Evolutionary conservation across 2,888 invertebrate species (phyloP).

Genomic region (Drosophila helvetica): DNA sequence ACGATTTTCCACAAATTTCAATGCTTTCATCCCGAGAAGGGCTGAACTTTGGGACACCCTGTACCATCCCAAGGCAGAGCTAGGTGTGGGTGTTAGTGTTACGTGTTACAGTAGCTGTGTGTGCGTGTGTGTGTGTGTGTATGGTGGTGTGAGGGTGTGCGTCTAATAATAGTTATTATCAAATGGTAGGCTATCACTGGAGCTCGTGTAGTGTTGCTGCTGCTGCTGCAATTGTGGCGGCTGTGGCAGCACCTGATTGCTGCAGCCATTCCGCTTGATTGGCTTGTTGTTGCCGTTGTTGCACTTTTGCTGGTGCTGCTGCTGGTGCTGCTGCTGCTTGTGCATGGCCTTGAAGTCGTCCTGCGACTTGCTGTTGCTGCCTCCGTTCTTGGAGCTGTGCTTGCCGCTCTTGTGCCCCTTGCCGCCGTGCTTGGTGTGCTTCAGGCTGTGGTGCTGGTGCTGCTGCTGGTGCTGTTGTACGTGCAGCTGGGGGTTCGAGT

Average conservation of each 20-base stretch:
- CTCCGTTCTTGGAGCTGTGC: conserved; percentile 60
- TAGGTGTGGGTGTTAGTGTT: conserved; percentile 2
- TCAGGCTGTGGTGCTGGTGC: conserved; percentile 80
- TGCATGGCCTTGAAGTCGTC: conserved; percentile 74
- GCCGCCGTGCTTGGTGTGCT: conserved; percentile 70
- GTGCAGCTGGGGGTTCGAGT: conserved; percentile 60
- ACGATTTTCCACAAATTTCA: background rate
- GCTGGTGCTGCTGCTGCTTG: conserved; percentile 64
- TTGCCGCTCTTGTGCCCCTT: conserved; percentile 65
- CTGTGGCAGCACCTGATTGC: conserved; percentile 60
- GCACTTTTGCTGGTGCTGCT: conserved; percentile 48
- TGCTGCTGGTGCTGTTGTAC: conserved; percentile 58
- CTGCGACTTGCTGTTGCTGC: conserved; percentile 65
- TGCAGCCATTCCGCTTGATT: conserved; percentile 59
- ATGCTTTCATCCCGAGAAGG: too few relatives aligned
- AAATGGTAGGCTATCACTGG: conserved; percentile 83
- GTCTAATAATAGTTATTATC: conserved; percentile 81
- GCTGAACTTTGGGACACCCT: conserved; percentile 18
- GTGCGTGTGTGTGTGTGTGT: conserved; percentile 30
- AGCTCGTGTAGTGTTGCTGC: conserved; percentile 76
- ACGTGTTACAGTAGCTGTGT: conserved; percentile 20
- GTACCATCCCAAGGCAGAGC: conserved; percentile 7
- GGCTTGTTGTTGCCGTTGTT: conserved; percentile 60
- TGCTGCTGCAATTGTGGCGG: conserved; percentile 55
- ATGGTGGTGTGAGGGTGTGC: conserved; percentile 14